phyloP scores from a whole-genome alignment of 2,113 vertebrate species.

The Serilophus lunatus region DNA sequence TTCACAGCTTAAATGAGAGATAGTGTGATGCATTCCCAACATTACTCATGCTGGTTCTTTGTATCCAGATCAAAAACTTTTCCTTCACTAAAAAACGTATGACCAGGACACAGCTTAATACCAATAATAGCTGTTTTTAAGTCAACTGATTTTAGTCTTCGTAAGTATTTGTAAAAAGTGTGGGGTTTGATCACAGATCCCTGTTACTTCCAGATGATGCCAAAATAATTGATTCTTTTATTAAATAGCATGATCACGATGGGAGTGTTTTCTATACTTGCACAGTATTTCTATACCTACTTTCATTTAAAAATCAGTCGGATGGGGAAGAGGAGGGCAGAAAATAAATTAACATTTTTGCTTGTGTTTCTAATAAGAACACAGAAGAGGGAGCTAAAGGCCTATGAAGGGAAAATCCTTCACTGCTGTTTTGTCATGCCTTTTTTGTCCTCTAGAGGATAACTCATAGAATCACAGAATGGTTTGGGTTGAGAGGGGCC shows the following conservation, averaged over 20 bases:
- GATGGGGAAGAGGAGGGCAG: not conserved
- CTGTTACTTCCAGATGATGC: not conserved
- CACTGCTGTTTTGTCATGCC: fast-evolving
- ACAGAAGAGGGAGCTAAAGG: constrained; percentile 54
- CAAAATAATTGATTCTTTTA: not conserved
- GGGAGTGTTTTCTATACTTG: not conserved
- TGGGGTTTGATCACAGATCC: not conserved
- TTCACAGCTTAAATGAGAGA: not conserved
- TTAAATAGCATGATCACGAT: not conserved
- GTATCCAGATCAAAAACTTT: not conserved
- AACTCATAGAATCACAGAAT: not conserved
- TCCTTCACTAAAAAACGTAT: not conserved
- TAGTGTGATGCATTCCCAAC: not conserved
- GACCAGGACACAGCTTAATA: not conserved
- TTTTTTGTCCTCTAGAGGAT: not conserved
- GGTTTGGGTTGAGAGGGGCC: not conserved
- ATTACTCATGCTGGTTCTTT: not conserved
- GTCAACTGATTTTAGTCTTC: not conserved
- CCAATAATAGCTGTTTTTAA: not conserved
- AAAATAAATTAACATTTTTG: not conserved
- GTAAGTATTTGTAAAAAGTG: not conserved
- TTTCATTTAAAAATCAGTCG: not conserved
- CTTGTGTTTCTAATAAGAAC: not conserved
- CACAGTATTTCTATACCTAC: not conserved
- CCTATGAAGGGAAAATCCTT: not conserved